Evolutionary conservation across 2,888 invertebrate genomes (phyloP).

Genomic region (Drosophila suboccidentalis): DNA sequence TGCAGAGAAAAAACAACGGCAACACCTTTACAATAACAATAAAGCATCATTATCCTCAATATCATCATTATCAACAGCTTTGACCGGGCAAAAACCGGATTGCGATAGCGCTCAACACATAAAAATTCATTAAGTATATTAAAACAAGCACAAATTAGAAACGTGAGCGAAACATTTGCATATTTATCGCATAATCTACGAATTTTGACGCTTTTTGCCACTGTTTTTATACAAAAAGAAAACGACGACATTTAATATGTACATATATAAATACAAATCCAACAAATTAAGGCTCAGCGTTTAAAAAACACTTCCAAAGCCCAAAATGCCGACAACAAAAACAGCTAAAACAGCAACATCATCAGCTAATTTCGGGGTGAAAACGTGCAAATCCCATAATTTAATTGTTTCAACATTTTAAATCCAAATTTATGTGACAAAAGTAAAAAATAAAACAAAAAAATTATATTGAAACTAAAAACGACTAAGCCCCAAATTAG

Average conservation of each 20-base stretch:
- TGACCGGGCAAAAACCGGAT: conserved; percentile 71
- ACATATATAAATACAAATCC: conserved; percentile 39
- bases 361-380: conserved; percentile 47
- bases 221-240: conserved; percentile 60
- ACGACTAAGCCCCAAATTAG: conserved; percentile 65
- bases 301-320: conserved; percentile 71
- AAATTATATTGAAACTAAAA: conserved; percentile 13
- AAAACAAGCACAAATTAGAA: conserved; percentile 81
- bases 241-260: conserved; percentile 43
- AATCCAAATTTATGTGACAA: conserved; percentile 71
- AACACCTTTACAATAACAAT: conserved; percentile 79
- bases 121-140: conserved; percentile 79
- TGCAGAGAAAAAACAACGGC: conserved; percentile 63
- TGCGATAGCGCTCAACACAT: conserved; percentile 35
- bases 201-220: conserved; percentile 81
- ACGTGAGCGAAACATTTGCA: conserved; percentile 63
- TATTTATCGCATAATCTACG: conserved; percentile 78
- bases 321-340: conserved; percentile 58
- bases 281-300: conserved; percentile 58
- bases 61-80: conserved; percentile 79
- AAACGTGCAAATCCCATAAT: conserved; percentile 78
- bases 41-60: conserved; percentile 77
- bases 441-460: conserved; percentile 30
- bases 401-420: conserved; percentile 75
- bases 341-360: conserved; percentile 8